These are phyloP conservation scores for Brenthis hecate DNA, from an alignment of 2,888 invertebrate species.

Conservation along the genomic window DNA sequence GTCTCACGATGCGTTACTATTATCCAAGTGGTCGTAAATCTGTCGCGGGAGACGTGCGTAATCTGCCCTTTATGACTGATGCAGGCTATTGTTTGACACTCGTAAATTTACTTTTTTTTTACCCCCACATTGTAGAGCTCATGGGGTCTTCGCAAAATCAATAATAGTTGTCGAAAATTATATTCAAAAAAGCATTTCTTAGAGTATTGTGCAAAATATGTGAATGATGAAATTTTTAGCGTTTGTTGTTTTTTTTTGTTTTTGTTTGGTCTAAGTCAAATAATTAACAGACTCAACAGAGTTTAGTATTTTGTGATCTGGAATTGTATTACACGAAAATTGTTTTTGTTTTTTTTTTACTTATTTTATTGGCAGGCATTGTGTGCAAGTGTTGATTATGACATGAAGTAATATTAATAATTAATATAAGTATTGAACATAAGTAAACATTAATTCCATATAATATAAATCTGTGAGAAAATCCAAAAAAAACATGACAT, in stretches of 20 bases:
- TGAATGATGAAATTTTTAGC: neutral
- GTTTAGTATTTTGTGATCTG: no score
- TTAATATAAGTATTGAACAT: no score
- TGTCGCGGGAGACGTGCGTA: conserved; percentile 65
- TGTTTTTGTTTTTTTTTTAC: no score
- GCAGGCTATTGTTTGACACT: conserved; percentile 67
- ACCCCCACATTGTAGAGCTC: conserved; percentile 33
- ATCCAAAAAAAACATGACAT: no score
- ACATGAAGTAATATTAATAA: no score
- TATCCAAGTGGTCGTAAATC: conserved; percentile 73
- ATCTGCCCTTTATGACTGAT: conserved; percentile 79
- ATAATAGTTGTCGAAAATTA: conserved; percentile 20
- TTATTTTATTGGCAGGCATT: no score
- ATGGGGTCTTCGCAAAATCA: conserved; percentile 35
- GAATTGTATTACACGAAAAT: no score
- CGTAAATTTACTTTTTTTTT: conserved; percentile 60
- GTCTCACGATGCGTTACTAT: conserved; percentile 48
- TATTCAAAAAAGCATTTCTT: neutral
- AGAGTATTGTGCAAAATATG: neutral
- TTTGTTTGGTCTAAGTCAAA: no score
- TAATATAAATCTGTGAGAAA: no score
- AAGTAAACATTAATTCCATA: no score
- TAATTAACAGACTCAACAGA: no score
- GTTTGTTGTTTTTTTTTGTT: neutral
- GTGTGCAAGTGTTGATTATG: no score